phyloP scores from a whole-genome alignment of 1,140 invertebrate species.

The Drosophila biarmipes region DNA sequence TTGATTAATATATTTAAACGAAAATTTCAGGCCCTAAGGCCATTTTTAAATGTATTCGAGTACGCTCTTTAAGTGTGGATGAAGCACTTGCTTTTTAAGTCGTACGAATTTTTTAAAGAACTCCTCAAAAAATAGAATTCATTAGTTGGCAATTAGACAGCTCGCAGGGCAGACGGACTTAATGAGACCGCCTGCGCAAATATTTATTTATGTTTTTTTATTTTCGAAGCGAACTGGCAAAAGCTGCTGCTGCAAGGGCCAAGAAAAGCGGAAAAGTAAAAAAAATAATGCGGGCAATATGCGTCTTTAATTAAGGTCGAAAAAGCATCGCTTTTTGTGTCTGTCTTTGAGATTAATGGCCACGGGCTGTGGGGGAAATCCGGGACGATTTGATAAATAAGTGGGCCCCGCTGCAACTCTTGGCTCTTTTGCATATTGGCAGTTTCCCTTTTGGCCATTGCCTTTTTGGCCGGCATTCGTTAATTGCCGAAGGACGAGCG shows the following conservation, averaged over 20 bases:
- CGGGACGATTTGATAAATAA: slow-evolving; percentile 70
- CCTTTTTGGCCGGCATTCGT: slow-evolving; percentile 43
- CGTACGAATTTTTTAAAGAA: background rate
- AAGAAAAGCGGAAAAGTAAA: slow-evolving; percentile 6
- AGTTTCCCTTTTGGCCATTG: slow-evolving; percentile 22
- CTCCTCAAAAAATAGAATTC: slow-evolving; percentile 29
- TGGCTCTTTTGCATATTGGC: slow-evolving; percentile 59
- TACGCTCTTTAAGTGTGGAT: too few relatives aligned
- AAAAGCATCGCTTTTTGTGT: slow-evolving; percentile 30
- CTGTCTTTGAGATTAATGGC: slow-evolving; percentile 73
- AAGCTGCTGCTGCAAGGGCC: background rate
- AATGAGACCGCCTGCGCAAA: slow-evolving; percentile 42
- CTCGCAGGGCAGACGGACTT: slow-evolving; percentile 27
- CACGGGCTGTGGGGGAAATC: slow-evolving; percentile 11
- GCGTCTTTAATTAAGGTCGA: slow-evolving; percentile 78
- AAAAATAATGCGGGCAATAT: slow-evolving; percentile 58
- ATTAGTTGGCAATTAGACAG: slow-evolving; percentile 45
- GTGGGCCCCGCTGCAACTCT: slow-evolving; percentile 44
- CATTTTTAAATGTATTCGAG: slow-evolving; percentile 24
- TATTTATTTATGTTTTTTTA: slow-evolving; percentile 46
- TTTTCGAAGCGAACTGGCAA: slow-evolving; percentile 11
- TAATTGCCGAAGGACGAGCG: slow-evolving; percentile 76
- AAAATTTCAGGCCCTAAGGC: background rate
- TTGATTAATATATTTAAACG: slow-evolving; percentile 5
- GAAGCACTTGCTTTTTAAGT: background rate